phyloP scores from a whole-genome alignment of 2,113 vertebrate species.

The Lonchura striata region DNA sequence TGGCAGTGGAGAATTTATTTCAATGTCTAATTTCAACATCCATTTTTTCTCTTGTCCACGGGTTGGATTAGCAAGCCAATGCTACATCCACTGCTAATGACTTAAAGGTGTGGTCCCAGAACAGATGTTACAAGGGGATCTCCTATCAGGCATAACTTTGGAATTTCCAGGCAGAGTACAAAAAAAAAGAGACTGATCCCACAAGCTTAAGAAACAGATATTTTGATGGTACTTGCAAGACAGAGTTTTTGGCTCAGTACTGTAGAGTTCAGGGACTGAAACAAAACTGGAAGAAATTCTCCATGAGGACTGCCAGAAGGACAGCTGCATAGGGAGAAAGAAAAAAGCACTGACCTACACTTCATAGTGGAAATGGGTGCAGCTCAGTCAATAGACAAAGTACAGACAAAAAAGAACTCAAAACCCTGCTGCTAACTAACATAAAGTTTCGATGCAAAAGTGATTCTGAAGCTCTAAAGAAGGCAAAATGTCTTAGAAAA shows the following conservation, averaged over 20 bases:
- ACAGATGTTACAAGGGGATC: background rate
- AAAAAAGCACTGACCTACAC: background rate
- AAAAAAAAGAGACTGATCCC: background rate
- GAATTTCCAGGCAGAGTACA: background rate
- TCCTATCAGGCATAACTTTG: background rate
- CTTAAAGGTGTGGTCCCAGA: background rate
- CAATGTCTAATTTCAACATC: background rate
- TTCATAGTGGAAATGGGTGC: background rate
- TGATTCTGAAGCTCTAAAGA: background rate
- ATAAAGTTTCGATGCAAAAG: background rate
- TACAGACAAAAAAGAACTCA: background rate
- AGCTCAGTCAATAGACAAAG: background rate
- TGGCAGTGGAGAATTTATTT: background rate
- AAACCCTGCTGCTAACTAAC: background rate
- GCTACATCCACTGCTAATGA: background rate
- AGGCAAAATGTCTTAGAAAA: background rate
- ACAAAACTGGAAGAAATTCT: conserved; percentile 8
- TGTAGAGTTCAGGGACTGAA: background rate
- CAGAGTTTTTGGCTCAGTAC: conserved; percentile 12
- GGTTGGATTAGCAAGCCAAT: background rate
- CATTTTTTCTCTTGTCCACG: background rate
- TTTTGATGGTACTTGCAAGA: background rate
- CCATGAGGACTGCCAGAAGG: background rate
- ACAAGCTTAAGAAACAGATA: conserved; percentile 2
- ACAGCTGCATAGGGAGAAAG: background rate